Percentiles rank a stretch among this genome's conserved stretches.
Evolutionary conservation across 2,113 vertebrate genomes (phyloP).

Genomic region (Gracilinanus agilis): DNA sequence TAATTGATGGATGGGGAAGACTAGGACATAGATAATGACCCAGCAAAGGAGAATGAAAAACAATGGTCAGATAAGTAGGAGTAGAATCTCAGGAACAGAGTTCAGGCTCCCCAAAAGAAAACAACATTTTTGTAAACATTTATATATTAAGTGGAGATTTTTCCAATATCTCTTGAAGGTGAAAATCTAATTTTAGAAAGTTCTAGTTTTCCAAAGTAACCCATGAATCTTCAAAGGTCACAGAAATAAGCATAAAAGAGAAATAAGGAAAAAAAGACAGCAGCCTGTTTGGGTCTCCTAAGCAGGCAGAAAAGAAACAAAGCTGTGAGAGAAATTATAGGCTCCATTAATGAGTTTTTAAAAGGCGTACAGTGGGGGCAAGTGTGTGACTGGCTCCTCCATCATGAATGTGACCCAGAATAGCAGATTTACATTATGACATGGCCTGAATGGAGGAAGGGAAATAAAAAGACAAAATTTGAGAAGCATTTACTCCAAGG

Average conservation of each 20-base stretch:
- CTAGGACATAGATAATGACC: not conserved
- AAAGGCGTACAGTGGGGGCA: not conserved
- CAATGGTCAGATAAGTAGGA: not conserved
- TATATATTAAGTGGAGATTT: slow-evolving; percentile 28
- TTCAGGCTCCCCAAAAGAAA: not conserved
- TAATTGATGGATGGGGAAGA: not conserved
- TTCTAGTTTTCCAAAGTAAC: slow-evolving; percentile 4
- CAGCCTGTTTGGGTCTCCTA: slow-evolving; percentile 20
- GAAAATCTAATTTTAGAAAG: slow-evolving; percentile 45
- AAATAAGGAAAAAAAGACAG: not conserved
- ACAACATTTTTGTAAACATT: slow-evolving; percentile 1
- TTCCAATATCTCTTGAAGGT: slow-evolving; percentile 34
- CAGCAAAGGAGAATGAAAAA: not conserved
- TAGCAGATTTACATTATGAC: not conserved
- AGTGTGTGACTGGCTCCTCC: slow-evolving; percentile 4
- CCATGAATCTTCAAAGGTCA: slow-evolving; percentile 40
- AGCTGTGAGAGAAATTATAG: not conserved
- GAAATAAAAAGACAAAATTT: not conserved
- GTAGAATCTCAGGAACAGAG: not conserved
- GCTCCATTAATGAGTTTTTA: not conserved
- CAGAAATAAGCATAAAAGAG: slow-evolving; percentile 42
- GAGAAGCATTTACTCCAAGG: not conserved
- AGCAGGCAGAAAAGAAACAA: not conserved
- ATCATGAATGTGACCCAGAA: not conserved
- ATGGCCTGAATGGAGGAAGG: slow-evolving; percentile 33